phyloP scores from a whole-genome alignment of 2,888 invertebrate species.

The Diarsia mendica region DNA sequence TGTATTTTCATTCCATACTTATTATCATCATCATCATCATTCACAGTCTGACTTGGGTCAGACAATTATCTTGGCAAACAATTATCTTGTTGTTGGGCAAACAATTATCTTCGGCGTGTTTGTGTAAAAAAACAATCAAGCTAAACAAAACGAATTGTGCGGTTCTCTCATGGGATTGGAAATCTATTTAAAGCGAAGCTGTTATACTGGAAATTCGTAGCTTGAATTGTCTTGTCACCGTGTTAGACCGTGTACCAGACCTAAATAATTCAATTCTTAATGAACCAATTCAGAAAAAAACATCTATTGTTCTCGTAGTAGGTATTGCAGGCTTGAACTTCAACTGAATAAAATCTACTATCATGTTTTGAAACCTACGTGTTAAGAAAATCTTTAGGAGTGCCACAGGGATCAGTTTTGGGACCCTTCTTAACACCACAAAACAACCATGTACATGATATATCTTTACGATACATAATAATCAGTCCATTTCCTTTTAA shows the following conservation, averaged over 20 bases:
- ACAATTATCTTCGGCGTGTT: background rate
- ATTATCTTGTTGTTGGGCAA: too few species aligned
- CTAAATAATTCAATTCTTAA: background rate
- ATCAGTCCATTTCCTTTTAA: background rate
- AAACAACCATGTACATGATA: background rate
- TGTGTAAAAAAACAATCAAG: background rate
- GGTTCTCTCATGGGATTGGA: too few species aligned
- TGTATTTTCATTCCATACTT: background rate
- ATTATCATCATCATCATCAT: background rate
- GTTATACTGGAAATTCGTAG: too few species aligned
- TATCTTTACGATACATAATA: background rate
- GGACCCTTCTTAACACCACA: background rate
- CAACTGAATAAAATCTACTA: background rate
- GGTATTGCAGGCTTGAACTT: background rate
- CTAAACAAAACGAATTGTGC: too few species aligned
- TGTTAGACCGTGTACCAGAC: background rate
- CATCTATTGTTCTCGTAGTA: background rate
- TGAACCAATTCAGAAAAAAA: constrained; percentile 5
- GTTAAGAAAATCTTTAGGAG: background rate
- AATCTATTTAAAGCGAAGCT: too few species aligned
- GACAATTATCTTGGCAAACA: too few species aligned
- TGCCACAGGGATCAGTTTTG: constrained; percentile 6
- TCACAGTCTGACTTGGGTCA: background rate
- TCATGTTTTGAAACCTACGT: background rate
- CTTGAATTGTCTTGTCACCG: too few species aligned